phyloP scores from a whole-genome alignment of 2,113 vertebrate genomes.

The Corvus hawaiiensis region DNA sequence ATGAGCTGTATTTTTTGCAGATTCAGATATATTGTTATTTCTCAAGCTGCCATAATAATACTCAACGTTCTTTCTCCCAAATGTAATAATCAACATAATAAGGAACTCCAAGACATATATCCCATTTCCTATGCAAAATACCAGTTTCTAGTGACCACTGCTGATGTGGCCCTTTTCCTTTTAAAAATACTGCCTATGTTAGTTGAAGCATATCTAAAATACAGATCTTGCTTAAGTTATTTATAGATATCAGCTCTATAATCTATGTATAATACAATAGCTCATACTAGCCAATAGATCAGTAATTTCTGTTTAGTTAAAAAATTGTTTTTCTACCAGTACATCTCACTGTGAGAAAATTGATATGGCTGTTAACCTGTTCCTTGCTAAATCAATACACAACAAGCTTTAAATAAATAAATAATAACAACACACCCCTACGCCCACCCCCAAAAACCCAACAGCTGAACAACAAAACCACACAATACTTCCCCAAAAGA shows the following conservation, averaged over 20 bases:
- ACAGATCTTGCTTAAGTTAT: neutral
- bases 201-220: neutral
- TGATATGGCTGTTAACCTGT: conserved; percentile 11
- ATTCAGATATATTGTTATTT: conserved; percentile 14
- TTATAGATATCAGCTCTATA: neutral
- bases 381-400: conserved; percentile 30
- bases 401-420: neutral
- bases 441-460: rapidly evolving
- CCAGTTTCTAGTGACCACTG: neutral
- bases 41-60: neutral
- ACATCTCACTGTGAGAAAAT: conserved; percentile 19
- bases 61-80: neutral
- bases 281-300: neutral
- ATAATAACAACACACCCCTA: neutral
- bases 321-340: conserved; percentile 1
- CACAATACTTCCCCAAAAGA: neutral
- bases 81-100: conserved; percentile 5
- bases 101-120: neutral
- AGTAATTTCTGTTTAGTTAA: conserved; percentile 34
- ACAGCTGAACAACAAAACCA: neutral
- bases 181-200: neutral
- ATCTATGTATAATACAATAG: neutral
- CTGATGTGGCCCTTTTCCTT: neutral
- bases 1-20: neutral
- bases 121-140: neutral